Conservation (phyloP, 1,140 invertebrate genomes). For the Cryptotermes secundus region DNA sequence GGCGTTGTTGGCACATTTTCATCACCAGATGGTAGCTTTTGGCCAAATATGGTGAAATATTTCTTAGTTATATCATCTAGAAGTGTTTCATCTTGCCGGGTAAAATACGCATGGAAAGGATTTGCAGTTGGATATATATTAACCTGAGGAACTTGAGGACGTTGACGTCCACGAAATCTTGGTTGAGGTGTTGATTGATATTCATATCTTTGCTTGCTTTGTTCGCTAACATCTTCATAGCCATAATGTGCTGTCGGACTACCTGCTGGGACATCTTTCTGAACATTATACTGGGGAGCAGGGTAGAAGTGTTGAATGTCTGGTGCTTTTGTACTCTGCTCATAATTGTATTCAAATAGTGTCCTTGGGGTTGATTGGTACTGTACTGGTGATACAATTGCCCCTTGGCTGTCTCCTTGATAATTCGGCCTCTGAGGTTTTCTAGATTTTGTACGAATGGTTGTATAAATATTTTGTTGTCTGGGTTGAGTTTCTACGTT, state of each 20-base stretch:
- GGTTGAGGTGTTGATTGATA: constrained; percentile 46
- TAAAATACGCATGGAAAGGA: constrained; percentile 65
- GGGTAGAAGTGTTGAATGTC: not conserved
- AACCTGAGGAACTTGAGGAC: constrained; percentile 42
- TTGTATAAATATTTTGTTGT: not conserved
- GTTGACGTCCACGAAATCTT: constrained; percentile 40
- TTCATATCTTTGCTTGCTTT: constrained; percentile 51
- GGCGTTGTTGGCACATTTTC: constrained; percentile 41
- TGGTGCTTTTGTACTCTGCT: constrained; percentile 6
- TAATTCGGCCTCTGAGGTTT: not conserved
- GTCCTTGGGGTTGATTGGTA: not conserved
- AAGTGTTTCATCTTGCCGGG: constrained; percentile 67
- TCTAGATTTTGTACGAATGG: not conserved
- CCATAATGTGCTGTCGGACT: constrained; percentile 42
- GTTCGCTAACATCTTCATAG: constrained; percentile 48
- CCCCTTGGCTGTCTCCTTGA: not conserved
- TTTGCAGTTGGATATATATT: constrained; percentile 55
- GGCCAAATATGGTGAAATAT: constrained; percentile 73
- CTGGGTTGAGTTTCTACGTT: not conserved
- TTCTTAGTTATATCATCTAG: constrained; percentile 75
- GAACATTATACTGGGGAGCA: constrained; percentile 56
- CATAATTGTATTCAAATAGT: not conserved
- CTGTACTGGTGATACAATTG: not conserved
- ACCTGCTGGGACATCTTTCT: constrained; percentile 45
- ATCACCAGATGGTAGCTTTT: constrained; percentile 55